Conservation (phyloP, 2,888 invertebrate species). For the Lepidocyrtoides sp. region DNA sequence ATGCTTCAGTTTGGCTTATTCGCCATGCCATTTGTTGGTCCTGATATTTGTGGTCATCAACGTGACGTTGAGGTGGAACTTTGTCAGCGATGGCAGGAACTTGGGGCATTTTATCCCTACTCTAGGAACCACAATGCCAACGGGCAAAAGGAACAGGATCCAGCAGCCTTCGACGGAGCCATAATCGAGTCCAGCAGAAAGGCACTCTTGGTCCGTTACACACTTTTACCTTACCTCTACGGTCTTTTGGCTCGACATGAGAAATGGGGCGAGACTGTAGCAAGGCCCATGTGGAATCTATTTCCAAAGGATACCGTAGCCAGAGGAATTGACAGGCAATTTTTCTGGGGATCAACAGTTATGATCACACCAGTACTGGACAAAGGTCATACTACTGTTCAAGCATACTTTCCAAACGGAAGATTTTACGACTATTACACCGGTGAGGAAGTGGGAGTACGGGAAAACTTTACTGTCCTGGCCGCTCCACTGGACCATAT, state of each 20-base stretch:
- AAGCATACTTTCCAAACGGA: conserved; percentile 90
- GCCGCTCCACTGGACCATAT: conserved; percentile 90
- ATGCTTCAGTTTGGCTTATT: conserved; percentile 77
- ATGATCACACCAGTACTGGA: conserved; percentile 91
- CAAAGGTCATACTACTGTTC: conserved; percentile 86
- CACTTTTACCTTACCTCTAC: conserved; percentile 87
- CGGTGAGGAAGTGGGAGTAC: conserved; percentile 85
- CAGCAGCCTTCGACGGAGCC: conserved; percentile 77
- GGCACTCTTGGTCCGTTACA: conserved; percentile 86
- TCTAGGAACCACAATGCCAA: conserved; percentile 86
- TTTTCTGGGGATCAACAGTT: conserved; percentile 91
- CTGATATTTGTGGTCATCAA: conserved; percentile 95
- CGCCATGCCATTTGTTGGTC: conserved; percentile 88
- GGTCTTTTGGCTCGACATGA: conserved; percentile 89
- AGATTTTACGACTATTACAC: conserved; percentile 90
- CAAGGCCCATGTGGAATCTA: conserved; percentile 89
- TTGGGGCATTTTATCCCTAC: conserved; percentile 87
- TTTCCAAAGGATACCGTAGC: conserved; percentile 89
- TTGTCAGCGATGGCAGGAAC: conserved; percentile 87
- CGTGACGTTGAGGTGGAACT: conserved; percentile 88
- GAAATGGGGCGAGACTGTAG: conserved; percentile 91
- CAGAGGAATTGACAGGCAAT: conserved; percentile 91
- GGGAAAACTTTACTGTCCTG: conserved; percentile 86
- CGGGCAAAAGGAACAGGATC: conserved; percentile 76
- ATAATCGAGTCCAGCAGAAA: conserved; percentile 87